phyloP scores from a whole-genome alignment of 2,797 vertebrate species.

The Margarornis squamiger region DNA sequence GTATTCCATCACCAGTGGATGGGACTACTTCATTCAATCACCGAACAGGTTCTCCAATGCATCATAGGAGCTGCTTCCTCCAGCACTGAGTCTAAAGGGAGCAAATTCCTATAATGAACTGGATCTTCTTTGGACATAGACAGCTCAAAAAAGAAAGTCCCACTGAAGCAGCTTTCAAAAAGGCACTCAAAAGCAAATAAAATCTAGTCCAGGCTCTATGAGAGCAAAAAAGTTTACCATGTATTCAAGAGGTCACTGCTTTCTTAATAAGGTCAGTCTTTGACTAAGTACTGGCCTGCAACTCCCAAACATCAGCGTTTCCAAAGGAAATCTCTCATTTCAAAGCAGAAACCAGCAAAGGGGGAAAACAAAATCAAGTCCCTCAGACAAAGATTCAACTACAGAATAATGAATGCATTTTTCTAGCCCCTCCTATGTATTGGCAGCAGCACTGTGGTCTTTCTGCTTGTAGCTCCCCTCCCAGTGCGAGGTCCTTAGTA shows the following conservation, averaged over 20 bases:
- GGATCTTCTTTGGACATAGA: slow-evolving; percentile 80
- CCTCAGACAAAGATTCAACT: slow-evolving; percentile 78
- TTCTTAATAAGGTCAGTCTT: slow-evolving; percentile 84
- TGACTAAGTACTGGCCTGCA: slow-evolving; percentile 87
- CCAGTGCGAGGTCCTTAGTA: slow-evolving; percentile 59
- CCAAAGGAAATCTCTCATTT: slow-evolving; percentile 77
- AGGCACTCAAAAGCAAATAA: slow-evolving; percentile 98
- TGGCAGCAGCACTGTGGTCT: slow-evolving; percentile 76
- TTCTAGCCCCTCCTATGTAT: slow-evolving; percentile 64
- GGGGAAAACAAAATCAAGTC: slow-evolving; percentile 86
- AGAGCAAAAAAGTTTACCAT: slow-evolving; percentile 87
- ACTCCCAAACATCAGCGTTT: slow-evolving; percentile 84
- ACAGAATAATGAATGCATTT: slow-evolving; percentile 74
- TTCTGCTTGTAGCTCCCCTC: slow-evolving; percentile 71
- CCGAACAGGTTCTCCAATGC: slow-evolving; percentile 67
- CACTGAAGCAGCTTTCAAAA: slow-evolving; percentile 96
- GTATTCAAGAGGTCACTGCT: slow-evolving; percentile 89
- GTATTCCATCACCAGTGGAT: slow-evolving; percentile 84
- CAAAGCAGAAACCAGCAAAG: slow-evolving; percentile 80
- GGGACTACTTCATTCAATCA: slow-evolving; percentile 77
- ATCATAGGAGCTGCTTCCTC: slow-evolving; percentile 65
- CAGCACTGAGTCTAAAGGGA: slow-evolving; percentile 53
- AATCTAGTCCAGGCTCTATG: slow-evolving; percentile 90
- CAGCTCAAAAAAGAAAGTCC: slow-evolving; percentile 82
- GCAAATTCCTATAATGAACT: slow-evolving; percentile 62